phyloP scores from a whole-genome alignment of 2,888 invertebrate genomes.

The Galeruca laticollis region DNA sequence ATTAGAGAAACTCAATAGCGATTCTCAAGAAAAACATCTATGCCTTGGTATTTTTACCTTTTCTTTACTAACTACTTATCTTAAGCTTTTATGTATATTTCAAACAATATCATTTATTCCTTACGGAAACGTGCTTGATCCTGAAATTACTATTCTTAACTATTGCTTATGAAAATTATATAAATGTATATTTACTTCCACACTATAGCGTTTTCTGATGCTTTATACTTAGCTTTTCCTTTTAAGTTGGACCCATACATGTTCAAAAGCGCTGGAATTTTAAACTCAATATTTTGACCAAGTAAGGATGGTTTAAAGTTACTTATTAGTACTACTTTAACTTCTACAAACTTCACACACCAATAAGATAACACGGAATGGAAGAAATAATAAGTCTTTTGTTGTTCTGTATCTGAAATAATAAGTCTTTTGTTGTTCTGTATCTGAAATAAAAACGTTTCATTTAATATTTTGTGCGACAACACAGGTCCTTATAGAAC shows the following conservation, averaged over 20 bases:
- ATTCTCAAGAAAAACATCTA: too few species aligned
- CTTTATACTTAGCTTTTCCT: conserved; percentile 99
- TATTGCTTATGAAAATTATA: not conserved
- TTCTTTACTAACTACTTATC: too few species aligned
- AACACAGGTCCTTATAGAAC: too few species aligned
- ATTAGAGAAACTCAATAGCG: too few species aligned
- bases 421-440: too few species aligned
- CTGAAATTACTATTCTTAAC: conserved; percentile 62
- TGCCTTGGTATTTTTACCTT: too few species aligned
- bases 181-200: conserved; percentile 84
- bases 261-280: conserved; percentile 98
- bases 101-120: too few species aligned
- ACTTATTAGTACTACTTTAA: conserved; percentile 98
- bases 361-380: conserved; percentile 98
- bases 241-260: conserved; percentile 99
- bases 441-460: conserved; percentile 62
- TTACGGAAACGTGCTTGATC: conserved; percentile 89
- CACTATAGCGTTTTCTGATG: conserved; percentile 99
- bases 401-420: conserved; percentile 99
- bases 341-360: conserved; percentile 98
- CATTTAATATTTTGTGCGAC: not conserved
- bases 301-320: conserved; percentile 98
- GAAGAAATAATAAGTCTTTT: conserved; percentile 98
- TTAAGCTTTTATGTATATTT: too few species aligned
- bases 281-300: conserved; percentile 99